Percentiles rank a stretch among this genome's conserved stretches.
phyloP scores from a whole-genome alignment of 2,888 invertebrate genomes.

The Andrena chrysosceles region DNA sequence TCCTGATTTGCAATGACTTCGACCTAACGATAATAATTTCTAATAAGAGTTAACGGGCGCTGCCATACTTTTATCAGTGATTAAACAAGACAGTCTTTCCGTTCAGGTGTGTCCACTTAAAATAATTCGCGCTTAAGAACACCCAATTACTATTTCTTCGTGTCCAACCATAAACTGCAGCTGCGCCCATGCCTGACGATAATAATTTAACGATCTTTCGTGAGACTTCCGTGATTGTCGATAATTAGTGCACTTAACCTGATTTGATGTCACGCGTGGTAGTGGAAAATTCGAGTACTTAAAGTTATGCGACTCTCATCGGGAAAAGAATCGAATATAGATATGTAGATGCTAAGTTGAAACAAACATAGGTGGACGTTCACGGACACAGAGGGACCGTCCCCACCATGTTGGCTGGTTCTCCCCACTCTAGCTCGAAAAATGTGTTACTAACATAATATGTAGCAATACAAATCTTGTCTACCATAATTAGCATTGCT shows the following conservation, averaged over 20 bases:
- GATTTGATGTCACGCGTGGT: not conserved
- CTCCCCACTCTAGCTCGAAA: too few relatives aligned
- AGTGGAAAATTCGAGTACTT: slow-evolving; percentile 7
- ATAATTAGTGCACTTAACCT: slow-evolving; percentile 6
- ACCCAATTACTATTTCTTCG: slow-evolving; percentile 56
- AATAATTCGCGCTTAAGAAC: slow-evolving; percentile 46
- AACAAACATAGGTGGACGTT: too few relatives aligned
- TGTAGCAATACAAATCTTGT: too few relatives aligned
- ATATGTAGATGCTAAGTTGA: too few relatives aligned
- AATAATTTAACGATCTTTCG: slow-evolving; percentile 21
- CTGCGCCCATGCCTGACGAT: slow-evolving; percentile 15
- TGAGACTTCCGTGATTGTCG: slow-evolving; percentile 18
- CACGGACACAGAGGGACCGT: too few relatives aligned
- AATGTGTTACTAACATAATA: too few relatives aligned
- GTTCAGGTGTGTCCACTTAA: slow-evolving; percentile 16
- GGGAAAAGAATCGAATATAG: too few relatives aligned
- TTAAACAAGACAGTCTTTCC: slow-evolving; percentile 28
- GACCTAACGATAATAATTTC: slow-evolving; percentile 11
- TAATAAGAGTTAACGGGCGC: not conserved
- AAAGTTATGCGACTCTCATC: not conserved
- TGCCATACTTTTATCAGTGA: not conserved
- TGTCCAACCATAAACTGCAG: slow-evolving; percentile 42
- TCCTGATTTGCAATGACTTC: not conserved
- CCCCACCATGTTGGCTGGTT: too few relatives aligned
- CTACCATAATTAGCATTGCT: too few relatives aligned